Conservation (phyloP, 2,797 vertebrate species). For the Yasuhikotakia modesta region DNA sequence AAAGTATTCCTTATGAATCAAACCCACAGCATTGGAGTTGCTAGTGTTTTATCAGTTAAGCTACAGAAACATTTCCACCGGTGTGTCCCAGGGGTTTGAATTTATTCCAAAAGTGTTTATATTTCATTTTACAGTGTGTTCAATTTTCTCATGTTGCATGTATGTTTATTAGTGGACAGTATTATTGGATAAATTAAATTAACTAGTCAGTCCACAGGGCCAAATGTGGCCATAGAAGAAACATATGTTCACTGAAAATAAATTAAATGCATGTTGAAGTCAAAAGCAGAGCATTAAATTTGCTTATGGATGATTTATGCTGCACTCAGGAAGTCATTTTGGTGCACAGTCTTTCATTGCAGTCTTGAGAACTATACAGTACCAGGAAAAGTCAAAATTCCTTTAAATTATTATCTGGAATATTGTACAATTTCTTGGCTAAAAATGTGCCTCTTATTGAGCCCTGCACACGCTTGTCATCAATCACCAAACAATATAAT, state of each 20-base stretch:
- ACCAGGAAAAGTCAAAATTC: constrained; percentile 7
- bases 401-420: constrained; percentile 12
- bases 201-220: not conserved
- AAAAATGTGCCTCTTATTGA: constrained; percentile 43
- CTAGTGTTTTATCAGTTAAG: no score
- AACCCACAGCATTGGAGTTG: no score
- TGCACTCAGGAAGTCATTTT: constrained; percentile 18
- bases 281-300: constrained; percentile 11
- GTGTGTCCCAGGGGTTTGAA: no score
- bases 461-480: constrained; percentile 44
- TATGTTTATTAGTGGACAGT: not conserved
- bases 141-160: not conserved
- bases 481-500: constrained; percentile 50
- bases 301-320: constrained; percentile 3
- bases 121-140: no score
- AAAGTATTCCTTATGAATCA: no score
- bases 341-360: constrained; percentile 8
- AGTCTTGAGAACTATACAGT: constrained; percentile 17
- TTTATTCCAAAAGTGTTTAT: no score
- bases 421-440: constrained; percentile 47
- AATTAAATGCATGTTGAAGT: constrained; percentile 30
- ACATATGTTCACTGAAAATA: constrained; percentile 14
- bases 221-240: not conserved
- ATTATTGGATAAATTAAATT: not conserved
- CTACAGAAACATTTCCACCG: no score